Evolutionary conservation across 2,888 invertebrate genomes (phyloP).

Genomic region (Volucella zonaria): DNA sequence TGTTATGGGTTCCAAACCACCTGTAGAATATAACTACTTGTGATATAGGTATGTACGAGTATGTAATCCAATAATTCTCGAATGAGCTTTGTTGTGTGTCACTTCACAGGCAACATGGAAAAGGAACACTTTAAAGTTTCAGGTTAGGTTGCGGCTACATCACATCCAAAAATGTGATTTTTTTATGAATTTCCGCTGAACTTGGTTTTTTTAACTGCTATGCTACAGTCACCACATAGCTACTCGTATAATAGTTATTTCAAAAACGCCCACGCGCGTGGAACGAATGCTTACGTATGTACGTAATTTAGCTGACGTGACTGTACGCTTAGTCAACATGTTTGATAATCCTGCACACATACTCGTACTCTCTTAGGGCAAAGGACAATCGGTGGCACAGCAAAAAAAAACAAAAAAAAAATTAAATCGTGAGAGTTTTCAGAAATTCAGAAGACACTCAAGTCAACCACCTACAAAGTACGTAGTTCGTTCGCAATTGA

Average conservation of each 20-base stretch:
- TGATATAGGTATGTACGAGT: neutral
- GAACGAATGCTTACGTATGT: neutral
- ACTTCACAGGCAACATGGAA: neutral
- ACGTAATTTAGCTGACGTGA: neutral
- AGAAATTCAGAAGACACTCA: conserved; percentile 11
- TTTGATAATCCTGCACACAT: conserved; percentile 31
- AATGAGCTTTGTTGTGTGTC: neutral
- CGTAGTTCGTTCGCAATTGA: conserved; percentile 37
- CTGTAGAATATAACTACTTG: neutral
- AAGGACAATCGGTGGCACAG: conserved; percentile 21
- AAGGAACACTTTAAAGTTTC: neutral
- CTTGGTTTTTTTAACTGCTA: conserved; percentile 6
- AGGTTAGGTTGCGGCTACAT: conserved; percentile 10
- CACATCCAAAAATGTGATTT: neutral
- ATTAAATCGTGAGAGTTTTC: neutral
- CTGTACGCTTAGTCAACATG: conserved; percentile 5
- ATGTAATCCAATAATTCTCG: conserved; percentile 4
- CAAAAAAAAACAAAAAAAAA: no score
- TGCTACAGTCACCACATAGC: neutral
- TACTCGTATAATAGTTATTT: conserved; percentile 15
- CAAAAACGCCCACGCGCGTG: conserved; percentile 9
- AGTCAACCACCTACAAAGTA: conserved; percentile 10
- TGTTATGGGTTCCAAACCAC: no score
- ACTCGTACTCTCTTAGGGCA: neutral
- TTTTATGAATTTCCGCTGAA: neutral